A percentile compares a stretch with the other conserved stretches of the same genome.
Evolutionary conservation across 1,140 invertebrate species (phyloP).

Genomic region (Drosophila sproati): DNA sequence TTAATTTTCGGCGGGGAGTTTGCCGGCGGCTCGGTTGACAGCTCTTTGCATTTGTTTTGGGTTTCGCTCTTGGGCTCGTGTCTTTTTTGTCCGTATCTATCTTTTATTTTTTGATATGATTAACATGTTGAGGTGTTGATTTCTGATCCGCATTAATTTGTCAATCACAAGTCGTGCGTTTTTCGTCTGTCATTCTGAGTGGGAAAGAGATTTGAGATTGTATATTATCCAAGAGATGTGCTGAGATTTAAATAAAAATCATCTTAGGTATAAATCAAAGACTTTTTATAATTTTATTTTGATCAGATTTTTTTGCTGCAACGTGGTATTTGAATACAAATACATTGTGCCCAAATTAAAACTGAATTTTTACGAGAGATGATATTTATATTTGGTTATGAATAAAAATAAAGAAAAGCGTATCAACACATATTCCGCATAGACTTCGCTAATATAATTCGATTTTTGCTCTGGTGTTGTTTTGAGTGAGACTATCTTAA

Average conservation of each 20-base stretch:
- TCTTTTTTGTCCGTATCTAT: conserved; percentile 9
- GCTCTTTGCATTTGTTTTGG: conserved; percentile 10
- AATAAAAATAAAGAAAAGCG: no score
- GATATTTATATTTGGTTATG: no score
- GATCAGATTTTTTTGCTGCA: no score
- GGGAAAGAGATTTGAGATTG: not conserved
- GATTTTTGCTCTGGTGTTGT: no score
- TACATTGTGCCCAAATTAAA: no score
- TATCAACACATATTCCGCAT: no score
- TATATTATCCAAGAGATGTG: no score
- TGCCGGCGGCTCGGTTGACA: conserved; percentile 21
- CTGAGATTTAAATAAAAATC: not conserved
- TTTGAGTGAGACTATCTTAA: not conserved
- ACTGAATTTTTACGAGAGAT: no score
- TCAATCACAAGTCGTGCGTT: conserved; percentile 72
- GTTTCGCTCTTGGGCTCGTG: conserved; percentile 7
- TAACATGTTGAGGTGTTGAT: conserved; percentile 75
- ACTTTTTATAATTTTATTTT: no score
- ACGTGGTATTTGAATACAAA: no score
- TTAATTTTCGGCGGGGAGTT: conserved; percentile 57
- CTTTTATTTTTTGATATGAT: conserved; percentile 59
- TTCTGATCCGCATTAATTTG: conserved; percentile 79
- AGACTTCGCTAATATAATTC: no score
- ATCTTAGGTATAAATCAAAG: no score
- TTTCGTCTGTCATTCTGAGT: not conserved